Evolutionary conservation across 2,888 invertebrate species (phyloP).

Genomic region (Neoaliturus tenellus): DNA sequence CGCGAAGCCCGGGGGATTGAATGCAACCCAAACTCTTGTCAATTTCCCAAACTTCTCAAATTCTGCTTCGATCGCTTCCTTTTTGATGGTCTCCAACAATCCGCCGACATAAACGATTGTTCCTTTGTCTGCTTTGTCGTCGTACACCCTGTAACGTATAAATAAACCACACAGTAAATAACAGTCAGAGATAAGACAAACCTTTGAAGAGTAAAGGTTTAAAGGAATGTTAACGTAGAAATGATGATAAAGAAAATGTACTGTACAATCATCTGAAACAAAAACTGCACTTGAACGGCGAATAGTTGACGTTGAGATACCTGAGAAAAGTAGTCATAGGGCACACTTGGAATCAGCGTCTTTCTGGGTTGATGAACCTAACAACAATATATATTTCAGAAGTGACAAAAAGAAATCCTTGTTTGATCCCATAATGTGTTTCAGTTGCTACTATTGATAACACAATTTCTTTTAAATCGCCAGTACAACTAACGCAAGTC

Average conservation of each 20-base stretch:
- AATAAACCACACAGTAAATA: constrained; percentile 2
- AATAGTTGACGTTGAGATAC: too few relatives aligned
- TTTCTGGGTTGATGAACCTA: too few relatives aligned
- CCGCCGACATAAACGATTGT: constrained; percentile 95
- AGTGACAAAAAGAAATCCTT: too few relatives aligned
- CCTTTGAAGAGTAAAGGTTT: neutral
- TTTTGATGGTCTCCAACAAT: constrained; percentile 91
- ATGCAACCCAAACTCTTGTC: constrained; percentile 95
- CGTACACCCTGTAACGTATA: constrained; percentile 45
- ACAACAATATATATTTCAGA: too few relatives aligned
- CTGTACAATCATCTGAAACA: neutral
- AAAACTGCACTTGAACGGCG: neutral
- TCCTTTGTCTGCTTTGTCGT: constrained; percentile 70
- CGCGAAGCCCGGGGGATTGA: constrained; percentile 96
- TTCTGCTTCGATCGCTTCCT: constrained; percentile 93
- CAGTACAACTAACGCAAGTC: too few relatives aligned
- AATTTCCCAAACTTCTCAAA: constrained; percentile 95
- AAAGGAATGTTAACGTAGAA: constrained; percentile 57
- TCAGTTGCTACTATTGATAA: too few relatives aligned
- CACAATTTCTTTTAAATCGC: too few relatives aligned
- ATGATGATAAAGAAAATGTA: neutral
- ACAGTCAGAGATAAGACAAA: neutral
- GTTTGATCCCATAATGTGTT: too few relatives aligned
- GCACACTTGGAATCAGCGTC: too few relatives aligned
- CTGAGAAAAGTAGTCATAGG: too few relatives aligned